Evolutionary conservation across 1,140 invertebrate species (phyloP), one percentile per base, ranked within the genome.

Genomic region (Psilanteris sp.): DNA sequence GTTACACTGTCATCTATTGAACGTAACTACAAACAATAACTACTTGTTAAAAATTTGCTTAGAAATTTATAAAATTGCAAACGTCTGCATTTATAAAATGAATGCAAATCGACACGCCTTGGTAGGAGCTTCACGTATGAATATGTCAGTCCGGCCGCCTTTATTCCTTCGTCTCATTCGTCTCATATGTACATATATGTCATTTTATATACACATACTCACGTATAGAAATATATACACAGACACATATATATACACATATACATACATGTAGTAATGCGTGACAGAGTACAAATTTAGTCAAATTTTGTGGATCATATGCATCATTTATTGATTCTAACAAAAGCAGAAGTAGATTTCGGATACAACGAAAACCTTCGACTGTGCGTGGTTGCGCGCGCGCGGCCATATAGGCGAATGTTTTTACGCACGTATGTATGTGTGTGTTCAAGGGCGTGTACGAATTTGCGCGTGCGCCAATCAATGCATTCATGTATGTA

Each of bases 201-300:
- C 34, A 67, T 67, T 75, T 75, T 75, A 75, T 75, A 75, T 75
- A 75, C 71, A 74, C 43, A 66, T 59, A 74, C 57, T 61, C 57
- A 75, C 46, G 39, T 66, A 62, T 62, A 68, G 55, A 75, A 62
- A 43, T 64, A 75, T 75, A 57, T 61, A 75, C 44, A 66, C 39
- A 31, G 22, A 62, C 15, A 67, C 31, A 67, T 62, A 62, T n/a
- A n/a, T 62, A 61, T 52, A 73, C 59, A 66, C 7, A 74, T 50
- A 74, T 67, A 55, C 55, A 61, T 67, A 61, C 71, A 74, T 62
- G 13, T 61, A 50, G 5, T 29, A 61, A 59, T 74, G 61, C 57
- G 16, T 36, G 29, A 31, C 13, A 43, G 5, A 8, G 16, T 59
- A 20, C 27, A n/a, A 8, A 29, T 29, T 9, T 7, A 5, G 8